Percentiles rank a stretch among this genome's conserved stretches.
Conservation (phyloP, 2,113 vertebrate species). For the Gopherus evgoodei region DNA sequence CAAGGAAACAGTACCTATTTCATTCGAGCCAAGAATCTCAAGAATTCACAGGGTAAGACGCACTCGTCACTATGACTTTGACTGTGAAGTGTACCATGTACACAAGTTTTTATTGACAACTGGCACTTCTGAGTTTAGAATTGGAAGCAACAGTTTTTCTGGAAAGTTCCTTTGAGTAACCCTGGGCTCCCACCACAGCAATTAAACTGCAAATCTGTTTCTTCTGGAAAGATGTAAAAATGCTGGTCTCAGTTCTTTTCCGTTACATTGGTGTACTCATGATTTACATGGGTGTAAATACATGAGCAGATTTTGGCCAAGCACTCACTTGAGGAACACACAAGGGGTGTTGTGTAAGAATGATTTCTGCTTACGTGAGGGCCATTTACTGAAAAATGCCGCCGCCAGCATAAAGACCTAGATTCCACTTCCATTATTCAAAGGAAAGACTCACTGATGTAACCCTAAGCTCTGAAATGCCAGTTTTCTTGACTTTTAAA, state of each 20-base stretch:
- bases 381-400: background rate
- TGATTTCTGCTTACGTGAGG: background rate
- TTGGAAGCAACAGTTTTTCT: background rate
- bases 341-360: background rate
- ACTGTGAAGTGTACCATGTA: background rate
- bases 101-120: background rate
- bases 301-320: background rate
- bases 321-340: background rate
- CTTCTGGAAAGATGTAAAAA: background rate
- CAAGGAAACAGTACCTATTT: background rate
- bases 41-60: background rate
- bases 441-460: background rate
- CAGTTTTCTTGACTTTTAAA: background rate
- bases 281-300: background rate
- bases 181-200: background rate
- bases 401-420: background rate
- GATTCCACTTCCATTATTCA: background rate
- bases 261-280: background rate
- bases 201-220: background rate
- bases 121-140: background rate
- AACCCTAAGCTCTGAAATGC: accelerated
- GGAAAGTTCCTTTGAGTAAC: background rate
- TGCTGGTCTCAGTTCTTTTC: background rate
- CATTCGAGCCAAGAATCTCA: background rate
- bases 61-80: background rate